These are phyloP conservation scores for Phodopus roborovskii DNA, from an alignment of 2,113 vertebrate genomes.

Conservation along the genomic window DNA sequence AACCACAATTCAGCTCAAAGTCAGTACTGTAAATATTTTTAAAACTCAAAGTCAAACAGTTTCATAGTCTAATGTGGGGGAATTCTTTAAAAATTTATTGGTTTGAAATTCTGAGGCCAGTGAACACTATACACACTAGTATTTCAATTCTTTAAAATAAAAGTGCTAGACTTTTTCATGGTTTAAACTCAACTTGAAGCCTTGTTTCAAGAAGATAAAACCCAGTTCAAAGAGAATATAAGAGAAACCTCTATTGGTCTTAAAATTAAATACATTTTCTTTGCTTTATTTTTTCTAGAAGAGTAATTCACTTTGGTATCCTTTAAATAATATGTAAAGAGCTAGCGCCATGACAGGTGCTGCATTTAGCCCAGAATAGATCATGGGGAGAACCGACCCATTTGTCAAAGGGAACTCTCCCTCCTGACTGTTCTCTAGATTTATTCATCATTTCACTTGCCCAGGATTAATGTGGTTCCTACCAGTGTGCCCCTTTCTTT, in stretches of 20 bases:
- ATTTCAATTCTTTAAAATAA: conserved; percentile 46
- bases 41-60: conserved; percentile 49
- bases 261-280: conserved; percentile 68
- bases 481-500: conserved; percentile 27
- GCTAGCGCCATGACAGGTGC: conserved; percentile 74
- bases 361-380: conserved; percentile 72
- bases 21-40: conserved; percentile 54
- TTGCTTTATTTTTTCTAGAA: conserved; percentile 58
- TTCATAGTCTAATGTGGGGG: conserved; percentile 22
- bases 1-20: conserved; percentile 41
- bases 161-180: conserved; percentile 42
- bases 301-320: conserved; percentile 80
- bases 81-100: conserved; percentile 52
- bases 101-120: conserved; percentile 51
- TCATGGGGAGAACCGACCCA: conserved; percentile 64
- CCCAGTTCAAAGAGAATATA: conserved; percentile 36
- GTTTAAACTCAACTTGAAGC: neutral
- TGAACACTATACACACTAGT: conserved; percentile 15
- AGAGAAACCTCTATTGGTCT: conserved; percentile 52
- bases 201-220: conserved; percentile 61
- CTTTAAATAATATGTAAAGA: conserved; percentile 82
- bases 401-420: conserved; percentile 73
- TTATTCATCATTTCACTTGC: conserved; percentile 65
- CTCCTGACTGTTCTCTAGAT: conserved; percentile 70
- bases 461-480: conserved; percentile 63